A percentile compares a stretch with the other conserved stretches of the same genome.
Conservation (phyloP, 1,140 invertebrate genomes). For the Limonius californicus region DNA sequence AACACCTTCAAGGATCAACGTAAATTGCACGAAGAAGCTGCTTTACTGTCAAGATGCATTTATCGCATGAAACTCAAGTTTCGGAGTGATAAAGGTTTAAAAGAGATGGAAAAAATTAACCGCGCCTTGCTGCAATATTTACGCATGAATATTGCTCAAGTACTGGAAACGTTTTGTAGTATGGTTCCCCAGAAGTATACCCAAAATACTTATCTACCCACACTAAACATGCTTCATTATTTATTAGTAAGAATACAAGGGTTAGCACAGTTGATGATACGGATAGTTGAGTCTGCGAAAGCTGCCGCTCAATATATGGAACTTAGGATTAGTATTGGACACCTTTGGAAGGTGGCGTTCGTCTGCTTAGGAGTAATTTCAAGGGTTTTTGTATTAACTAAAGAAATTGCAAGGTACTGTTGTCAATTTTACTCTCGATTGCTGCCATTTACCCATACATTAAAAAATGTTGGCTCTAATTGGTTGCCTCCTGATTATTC, state of each 20-base stretch:
- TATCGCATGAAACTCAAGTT: slow-evolving; percentile 55
- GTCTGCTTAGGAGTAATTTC: slow-evolving; percentile 48
- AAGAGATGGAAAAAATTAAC: slow-evolving; percentile 51
- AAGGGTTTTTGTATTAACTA: slow-evolving; percentile 48
- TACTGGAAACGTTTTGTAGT: slow-evolving; percentile 39
- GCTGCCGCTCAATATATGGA: slow-evolving; percentile 43
- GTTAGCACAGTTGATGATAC: slow-evolving; percentile 48
- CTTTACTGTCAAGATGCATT: slow-evolving; percentile 49
- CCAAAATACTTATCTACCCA: slow-evolving; percentile 44
- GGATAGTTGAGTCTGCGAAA: slow-evolving; percentile 42
- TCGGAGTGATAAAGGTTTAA: slow-evolving; percentile 51
- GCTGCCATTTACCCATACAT: slow-evolving; percentile 40
- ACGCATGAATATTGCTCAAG: slow-evolving; percentile 37
- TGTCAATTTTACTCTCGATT: slow-evolving; percentile 50
- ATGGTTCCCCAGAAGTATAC: slow-evolving; percentile 31
- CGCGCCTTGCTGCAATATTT: slow-evolving; percentile 49
- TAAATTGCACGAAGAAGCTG: slow-evolving; percentile 46
- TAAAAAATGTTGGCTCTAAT: slow-evolving; percentile 42
- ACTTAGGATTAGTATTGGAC: slow-evolving; percentile 46
- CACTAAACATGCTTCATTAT: slow-evolving; percentile 51
- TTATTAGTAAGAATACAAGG: slow-evolving; percentile 51
- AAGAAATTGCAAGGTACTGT: slow-evolving; percentile 43
- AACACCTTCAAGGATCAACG: slow-evolving; percentile 44
- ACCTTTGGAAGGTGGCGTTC: slow-evolving; percentile 49
- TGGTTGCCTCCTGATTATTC: slow-evolving; percentile 48